Evolutionary conservation across 2,888 invertebrate genomes (phyloP).

Genomic region (Nasonia oneida): DNA sequence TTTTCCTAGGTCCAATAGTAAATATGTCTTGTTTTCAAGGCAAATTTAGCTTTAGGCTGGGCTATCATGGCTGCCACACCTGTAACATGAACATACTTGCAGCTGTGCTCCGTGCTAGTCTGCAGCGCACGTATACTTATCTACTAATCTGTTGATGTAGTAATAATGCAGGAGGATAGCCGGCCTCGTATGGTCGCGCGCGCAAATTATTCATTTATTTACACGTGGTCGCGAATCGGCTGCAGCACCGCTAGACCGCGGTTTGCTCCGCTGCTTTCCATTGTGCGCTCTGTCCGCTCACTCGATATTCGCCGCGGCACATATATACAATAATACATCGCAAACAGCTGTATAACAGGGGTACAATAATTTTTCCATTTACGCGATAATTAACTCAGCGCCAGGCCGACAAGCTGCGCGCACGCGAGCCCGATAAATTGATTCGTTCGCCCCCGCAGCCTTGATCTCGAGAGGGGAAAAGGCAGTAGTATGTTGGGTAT

Average conservation of each 20-base stretch:
- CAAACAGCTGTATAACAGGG: too few species aligned
- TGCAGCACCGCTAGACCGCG: background rate
- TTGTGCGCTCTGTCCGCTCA: background rate
- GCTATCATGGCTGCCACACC: too few species aligned
- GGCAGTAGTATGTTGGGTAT: too few species aligned
- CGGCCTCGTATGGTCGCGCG: background rate
- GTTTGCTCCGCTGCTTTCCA: background rate
- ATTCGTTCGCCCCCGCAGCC: background rate
- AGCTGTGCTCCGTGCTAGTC: too few species aligned
- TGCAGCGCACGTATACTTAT: too few species aligned
- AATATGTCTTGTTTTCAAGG: too few species aligned
- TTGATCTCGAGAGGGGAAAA: slow-evolving; percentile 26
- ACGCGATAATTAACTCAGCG: background rate
- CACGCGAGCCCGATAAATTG: slow-evolving; percentile 8
- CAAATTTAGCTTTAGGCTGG: too few species aligned
- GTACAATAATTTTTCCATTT: too few species aligned
- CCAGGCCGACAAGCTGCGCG: background rate
- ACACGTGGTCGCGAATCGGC: background rate
- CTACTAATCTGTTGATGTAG: background rate
- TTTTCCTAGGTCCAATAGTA: too few species aligned
- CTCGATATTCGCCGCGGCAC: background rate
- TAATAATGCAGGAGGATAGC: background rate
- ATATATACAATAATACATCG: too few species aligned
- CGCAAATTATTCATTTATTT: background rate
- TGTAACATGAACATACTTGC: too few species aligned